Evolutionary conservation across 2,797 vertebrate species (phyloP).

Genomic region (Ceryle rudis): DNA sequence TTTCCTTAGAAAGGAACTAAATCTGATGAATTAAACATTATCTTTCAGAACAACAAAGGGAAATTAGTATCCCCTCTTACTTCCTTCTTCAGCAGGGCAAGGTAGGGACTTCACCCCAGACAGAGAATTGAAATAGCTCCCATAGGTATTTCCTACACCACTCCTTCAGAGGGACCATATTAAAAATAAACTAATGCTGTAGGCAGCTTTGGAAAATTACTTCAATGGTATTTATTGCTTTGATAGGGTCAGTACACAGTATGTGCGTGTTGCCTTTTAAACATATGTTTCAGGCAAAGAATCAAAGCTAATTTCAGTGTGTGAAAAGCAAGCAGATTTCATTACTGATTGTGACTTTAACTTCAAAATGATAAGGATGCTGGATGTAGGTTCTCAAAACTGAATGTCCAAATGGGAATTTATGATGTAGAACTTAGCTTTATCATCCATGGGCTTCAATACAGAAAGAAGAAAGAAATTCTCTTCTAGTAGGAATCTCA

Average conservation of each 20-base stretch:
- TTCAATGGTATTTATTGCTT: conserved; percentile 69
- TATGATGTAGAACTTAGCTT: conserved; percentile 80
- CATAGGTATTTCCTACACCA: conserved; percentile 53
- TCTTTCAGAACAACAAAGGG: conserved; percentile 60
- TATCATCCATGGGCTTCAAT: conserved; percentile 73
- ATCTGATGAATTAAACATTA: conserved; percentile 74
- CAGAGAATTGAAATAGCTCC: conserved; percentile 60
- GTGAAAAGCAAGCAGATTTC: conserved; percentile 82
- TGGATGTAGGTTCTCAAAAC: conserved; percentile 79
- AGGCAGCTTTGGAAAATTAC: conserved; percentile 63
- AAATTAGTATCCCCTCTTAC: conserved; percentile 67
- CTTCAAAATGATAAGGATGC: conserved; percentile 79
- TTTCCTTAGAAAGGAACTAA: conserved; percentile 71
- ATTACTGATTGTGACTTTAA: conserved; percentile 82
- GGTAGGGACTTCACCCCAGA: conserved; percentile 30
- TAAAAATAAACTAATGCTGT: conserved; percentile 66
- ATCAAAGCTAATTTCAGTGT: conserved; percentile 83
- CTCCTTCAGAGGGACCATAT: conserved; percentile 54
- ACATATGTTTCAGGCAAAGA: conserved; percentile 78
- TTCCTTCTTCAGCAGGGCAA: conserved; percentile 57
- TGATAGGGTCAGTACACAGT: conserved; percentile 70
- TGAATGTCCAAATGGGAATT: conserved; percentile 78
- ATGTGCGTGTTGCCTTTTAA: conserved; percentile 76
- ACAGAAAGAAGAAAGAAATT: conserved; percentile 59
- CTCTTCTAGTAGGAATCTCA: conserved; percentile 55